These are phyloP conservation scores for Wasmannia auropunctata DNA, from an alignment of 1,140 invertebrate genomes.

Conservation along the genomic window DNA sequence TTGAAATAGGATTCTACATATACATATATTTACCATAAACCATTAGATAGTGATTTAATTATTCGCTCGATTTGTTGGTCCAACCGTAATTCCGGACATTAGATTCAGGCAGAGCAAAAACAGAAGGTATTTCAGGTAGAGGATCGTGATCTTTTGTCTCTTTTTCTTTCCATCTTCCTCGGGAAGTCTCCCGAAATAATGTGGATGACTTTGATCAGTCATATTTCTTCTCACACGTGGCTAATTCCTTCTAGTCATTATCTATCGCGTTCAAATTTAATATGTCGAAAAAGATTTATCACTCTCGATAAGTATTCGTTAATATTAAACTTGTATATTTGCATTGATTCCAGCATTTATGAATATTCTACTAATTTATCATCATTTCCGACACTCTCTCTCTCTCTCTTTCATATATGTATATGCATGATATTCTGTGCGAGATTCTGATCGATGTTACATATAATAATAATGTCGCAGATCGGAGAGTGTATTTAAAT, in stretches of 20 bases:
- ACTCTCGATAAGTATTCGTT: neutral
- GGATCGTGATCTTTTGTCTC: neutral
- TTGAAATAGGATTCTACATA: neutral
- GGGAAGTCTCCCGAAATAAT: constrained; percentile 4
- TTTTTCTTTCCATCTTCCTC: neutral
- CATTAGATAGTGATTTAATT: constrained; percentile 49
- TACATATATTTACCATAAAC: no score
- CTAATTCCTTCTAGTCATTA: neutral
- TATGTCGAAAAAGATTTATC: neutral
- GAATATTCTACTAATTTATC: constrained; percentile 14
- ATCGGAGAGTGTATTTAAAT: neutral
- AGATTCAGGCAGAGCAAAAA: neutral
- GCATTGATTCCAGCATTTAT: neutral
- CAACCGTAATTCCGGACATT: neutral
- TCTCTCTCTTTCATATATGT: constrained; percentile 1
- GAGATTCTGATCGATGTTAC: neutral
- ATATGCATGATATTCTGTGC: neutral
- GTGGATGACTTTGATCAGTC: constrained; percentile 54
- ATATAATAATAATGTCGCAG: neutral
- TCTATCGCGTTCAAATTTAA: neutral
- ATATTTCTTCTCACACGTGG: constrained; percentile 16
- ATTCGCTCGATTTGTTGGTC: constrained; percentile 28
- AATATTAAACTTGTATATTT: constrained; percentile 6
- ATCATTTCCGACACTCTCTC: constrained; percentile 17
- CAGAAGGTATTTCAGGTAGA: constrained; percentile 17